Evolutionary conservation across 92 coral and sea anemone species (phyloP), one percentile per base, ranked within the genome.

Genomic region (Epizoanthus fatuus): DNA sequence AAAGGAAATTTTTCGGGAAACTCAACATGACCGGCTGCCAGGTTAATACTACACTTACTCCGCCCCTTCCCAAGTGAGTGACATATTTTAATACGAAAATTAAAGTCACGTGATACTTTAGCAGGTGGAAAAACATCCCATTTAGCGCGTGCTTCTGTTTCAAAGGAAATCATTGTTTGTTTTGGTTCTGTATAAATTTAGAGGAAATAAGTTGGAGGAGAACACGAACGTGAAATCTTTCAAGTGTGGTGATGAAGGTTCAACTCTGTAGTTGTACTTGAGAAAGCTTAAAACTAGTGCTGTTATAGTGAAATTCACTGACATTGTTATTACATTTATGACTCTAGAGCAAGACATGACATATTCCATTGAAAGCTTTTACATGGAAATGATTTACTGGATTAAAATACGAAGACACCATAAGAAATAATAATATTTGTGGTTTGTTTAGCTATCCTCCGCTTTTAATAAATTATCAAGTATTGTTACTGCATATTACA

Each of bases 71-170:
- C 2, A 49, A 29, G 53, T 8, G 2, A 49, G 53, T 10, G 53
- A 49, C 53, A 49, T 49, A 49, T 47, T 47, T 44, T 44, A 7
- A 7, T 44, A 6, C 9, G 9, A 47, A 47, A 47, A 8, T 47
- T 5, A 47, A 65, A 9, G 49, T 66, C 72, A 66, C 72, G 72
- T 66, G 72, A 66, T 35, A 14, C 47, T 19, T 35, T 66, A 66
- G 72, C 72, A 66, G 72, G 72, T 66, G 72, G 72, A 66, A 66
- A 66, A 9, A 13, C 16, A 29, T 22, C 32, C 32, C 37, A 38
- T 13, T 66, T 66, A 37, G 7, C 72, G 72, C 17, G 72, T 37
- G 72, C 47, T 66, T 38, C 20, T 66, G 72, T 37, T 37, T 22
- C n/a, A 38, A 37, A 16, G 15, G 7, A 64, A 49, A 49, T 2